Evolutionary conservation across 1,140 invertebrate genomes (phyloP).

Genomic region (Calosoma granatense): DNA sequence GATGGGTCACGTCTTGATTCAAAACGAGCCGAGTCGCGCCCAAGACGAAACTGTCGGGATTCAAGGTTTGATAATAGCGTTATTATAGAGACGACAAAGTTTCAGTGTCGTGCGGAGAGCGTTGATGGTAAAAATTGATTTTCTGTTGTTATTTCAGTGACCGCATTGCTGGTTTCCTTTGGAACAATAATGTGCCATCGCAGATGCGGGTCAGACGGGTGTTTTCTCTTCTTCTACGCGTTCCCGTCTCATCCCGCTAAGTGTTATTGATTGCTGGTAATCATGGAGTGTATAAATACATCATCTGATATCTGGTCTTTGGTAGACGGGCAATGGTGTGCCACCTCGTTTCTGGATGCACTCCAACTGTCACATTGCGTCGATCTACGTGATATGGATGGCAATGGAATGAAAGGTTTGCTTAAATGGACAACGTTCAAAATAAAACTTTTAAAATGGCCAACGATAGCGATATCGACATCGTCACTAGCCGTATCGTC

Average conservation of each 20-base stretch:
- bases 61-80: not conserved
- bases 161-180: not conserved
- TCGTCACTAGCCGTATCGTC: too few relatives aligned
- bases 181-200: not conserved
- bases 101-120: not conserved
- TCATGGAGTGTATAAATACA: slow-evolving; percentile 9
- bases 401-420: not conserved
- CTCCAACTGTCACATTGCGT: slow-evolving; percentile 1
- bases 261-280: slow-evolving; percentile 7
- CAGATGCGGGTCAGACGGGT: not conserved
- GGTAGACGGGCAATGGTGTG: not conserved
- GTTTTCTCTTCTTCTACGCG: not conserved
- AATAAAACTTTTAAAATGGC: slow-evolving; percentile 5
- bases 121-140: slow-evolving; percentile 5
- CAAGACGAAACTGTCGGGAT: not conserved
- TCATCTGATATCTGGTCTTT: not conserved
- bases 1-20: too few relatives aligned
- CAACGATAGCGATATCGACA: too few relatives aligned
- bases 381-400: not conserved
- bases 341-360: not conserved
- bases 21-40: too few relatives aligned
- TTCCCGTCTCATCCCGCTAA: not conserved
- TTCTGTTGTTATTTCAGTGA: slow-evolving; percentile 5
- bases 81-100: slow-evolving; percentile 3
- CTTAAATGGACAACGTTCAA: not conserved